A percentile compares a stretch with the other conserved stretches of the same genome.
phyloP scores from a whole-genome alignment of 2,113 vertebrate genomes.

The Agapornis roseicollis region DNA sequence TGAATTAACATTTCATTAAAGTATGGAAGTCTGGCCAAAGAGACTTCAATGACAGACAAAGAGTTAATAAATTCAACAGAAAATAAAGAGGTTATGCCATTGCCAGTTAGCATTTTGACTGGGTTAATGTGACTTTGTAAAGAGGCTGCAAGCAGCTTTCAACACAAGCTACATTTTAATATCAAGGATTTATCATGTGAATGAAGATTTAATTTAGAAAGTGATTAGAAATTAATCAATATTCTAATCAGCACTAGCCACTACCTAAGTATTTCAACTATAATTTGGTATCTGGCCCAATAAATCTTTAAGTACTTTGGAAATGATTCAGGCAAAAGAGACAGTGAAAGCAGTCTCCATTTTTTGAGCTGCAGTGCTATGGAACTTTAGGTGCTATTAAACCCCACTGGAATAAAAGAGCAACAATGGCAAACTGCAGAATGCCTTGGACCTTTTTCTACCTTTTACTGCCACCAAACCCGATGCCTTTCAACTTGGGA shows the following conservation, averaged over 20 bases:
- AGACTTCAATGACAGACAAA: neutral
- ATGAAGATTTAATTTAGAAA: constrained; percentile 57
- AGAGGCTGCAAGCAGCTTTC: neutral
- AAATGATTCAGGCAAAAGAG: constrained; percentile 45
- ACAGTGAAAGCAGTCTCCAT: neutral
- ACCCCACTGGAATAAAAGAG: constrained; percentile 59
- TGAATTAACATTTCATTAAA: neutral
- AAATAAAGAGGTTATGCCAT: neutral
- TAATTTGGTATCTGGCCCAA: constrained; percentile 33
- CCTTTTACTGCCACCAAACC: constrained; percentile 35
- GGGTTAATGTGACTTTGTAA: neutral
- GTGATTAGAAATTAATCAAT: constrained; percentile 53
- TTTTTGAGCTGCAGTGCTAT: neutral
- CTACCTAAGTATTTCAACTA: neutral
- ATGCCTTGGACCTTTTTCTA: neutral
- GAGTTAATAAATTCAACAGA: neutral
- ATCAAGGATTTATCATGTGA: constrained; percentile 15
- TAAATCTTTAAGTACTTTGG: constrained; percentile 34
- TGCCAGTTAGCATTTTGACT: neutral
- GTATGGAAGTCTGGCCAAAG: neutral
- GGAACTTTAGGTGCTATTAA: neutral
- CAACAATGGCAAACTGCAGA: constrained; percentile 44
- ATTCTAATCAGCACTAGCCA: constrained; percentile 17
- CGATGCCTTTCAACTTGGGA: constrained; percentile 61
- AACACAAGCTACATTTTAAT: neutral